phyloP scores from a whole-genome alignment of 2,888 invertebrate genomes.

The Drosophila neonasuta region DNA sequence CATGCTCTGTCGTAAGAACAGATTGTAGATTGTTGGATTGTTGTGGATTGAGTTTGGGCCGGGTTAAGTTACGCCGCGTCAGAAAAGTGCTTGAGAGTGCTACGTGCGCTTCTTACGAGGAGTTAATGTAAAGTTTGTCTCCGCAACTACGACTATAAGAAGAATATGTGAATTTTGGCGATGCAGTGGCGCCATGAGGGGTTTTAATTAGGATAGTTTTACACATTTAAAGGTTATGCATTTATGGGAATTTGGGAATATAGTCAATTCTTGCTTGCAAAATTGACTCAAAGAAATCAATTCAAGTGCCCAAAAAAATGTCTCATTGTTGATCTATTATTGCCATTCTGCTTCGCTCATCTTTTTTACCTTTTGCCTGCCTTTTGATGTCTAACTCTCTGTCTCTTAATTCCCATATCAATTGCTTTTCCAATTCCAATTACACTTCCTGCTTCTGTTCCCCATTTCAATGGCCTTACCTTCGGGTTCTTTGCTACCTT shows the following conservation, averaged over 20 bases:
- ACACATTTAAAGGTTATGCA: not conserved
- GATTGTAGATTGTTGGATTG: not conserved
- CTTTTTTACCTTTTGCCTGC: not conserved
- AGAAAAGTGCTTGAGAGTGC: slow-evolving; percentile 40
- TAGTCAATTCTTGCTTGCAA: not conserved
- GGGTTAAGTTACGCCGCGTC: slow-evolving; percentile 11
- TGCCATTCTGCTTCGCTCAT: not conserved
- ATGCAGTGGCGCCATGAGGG: slow-evolving; percentile 33
- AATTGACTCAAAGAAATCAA: not conserved
- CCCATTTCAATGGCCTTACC: not conserved
- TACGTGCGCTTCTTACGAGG: slow-evolving; percentile 45
- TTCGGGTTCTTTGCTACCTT: not conserved
- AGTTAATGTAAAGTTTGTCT: slow-evolving; percentile 57
- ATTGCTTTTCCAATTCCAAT: not conserved
- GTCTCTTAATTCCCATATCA: not conserved
- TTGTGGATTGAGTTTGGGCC: not conserved
- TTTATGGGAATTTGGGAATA: not conserved
- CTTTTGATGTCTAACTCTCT: not conserved
- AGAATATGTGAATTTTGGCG: slow-evolving; percentile 29
- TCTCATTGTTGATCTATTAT: not conserved
- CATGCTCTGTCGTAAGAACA: slow-evolving; percentile 9
- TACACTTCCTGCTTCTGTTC: not conserved
- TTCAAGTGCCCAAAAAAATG: not conserved
- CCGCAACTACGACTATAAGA: slow-evolving; percentile 45
- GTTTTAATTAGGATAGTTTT: not conserved